Percentiles rank a stretch among this genome's conserved stretches.
These are phyloP conservation scores for Tachysurus fulvidraco DNA, from an alignment of 2,113 vertebrate genomes.

Conservation along the genomic window DNA sequence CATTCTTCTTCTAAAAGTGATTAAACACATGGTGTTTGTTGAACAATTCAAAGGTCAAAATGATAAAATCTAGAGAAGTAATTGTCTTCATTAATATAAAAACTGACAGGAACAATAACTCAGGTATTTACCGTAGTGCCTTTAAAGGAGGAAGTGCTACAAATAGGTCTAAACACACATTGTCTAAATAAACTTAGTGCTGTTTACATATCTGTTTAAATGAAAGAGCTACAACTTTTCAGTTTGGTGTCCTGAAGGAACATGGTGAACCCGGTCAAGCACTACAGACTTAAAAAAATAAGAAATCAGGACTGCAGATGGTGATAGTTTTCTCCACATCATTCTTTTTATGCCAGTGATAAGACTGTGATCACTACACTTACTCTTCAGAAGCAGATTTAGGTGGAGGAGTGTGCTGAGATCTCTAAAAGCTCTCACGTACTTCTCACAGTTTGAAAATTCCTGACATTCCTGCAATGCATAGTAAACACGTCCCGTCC, in stretches of 20 bases:
- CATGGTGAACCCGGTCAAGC: not conserved
- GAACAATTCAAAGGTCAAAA: no score
- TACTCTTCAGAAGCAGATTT: not conserved
- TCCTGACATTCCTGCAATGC: not conserved
- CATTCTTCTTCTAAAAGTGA: not conserved
- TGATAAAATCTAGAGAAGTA: not conserved
- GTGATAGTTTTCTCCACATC: not conserved
- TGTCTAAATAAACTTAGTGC: not conserved
- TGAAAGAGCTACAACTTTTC: not conserved
- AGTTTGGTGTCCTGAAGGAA: not conserved
- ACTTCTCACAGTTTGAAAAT: not conserved
- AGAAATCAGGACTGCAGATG: not conserved
- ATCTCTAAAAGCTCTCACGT: not conserved
- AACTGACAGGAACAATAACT: not conserved
- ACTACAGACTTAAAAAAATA: not conserved
- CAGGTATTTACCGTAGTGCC: not conserved
- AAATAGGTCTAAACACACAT: not conserved
- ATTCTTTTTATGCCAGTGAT: not conserved
- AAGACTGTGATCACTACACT: not conserved
- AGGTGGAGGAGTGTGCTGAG: not conserved
- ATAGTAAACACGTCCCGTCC: not conserved
- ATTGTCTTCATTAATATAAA: not conserved
- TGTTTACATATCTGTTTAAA: no score
- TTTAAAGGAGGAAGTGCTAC: not conserved
- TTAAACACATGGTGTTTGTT: no score